Evolutionary conservation across 2,888 invertebrate species (phyloP), one percentile per base, ranked within the genome.

Genomic region (Pterostichus niger): DNA sequence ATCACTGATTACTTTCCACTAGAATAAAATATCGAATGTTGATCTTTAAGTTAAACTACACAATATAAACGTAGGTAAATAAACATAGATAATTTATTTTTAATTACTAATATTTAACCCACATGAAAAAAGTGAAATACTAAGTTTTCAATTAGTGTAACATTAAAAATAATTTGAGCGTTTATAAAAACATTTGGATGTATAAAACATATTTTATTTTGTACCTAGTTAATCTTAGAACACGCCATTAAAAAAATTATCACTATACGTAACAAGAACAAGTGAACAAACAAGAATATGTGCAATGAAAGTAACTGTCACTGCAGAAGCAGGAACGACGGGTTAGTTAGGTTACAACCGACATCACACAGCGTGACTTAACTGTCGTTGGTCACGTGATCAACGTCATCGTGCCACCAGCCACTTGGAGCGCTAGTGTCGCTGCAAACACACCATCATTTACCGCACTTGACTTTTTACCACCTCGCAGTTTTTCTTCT

Each of bases 1-100:
- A 64, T 64, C 64, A 35, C 7, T 40, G n/a, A 64, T 64, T 64
- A 64, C 64, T 64, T 64, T 64, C 64, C 64, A 64, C 35, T 64
- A 49, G 49, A 49, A 11, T 1, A 49, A 49, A n/a, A 49, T 49
- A 49, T 49, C 44, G 11, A 44, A 44, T 44, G 11, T 44, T 44
- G 11, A 44, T 44, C 49, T n/a, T 49, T 49, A n/a, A 46, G 13
- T 6, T 6, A n/a, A 49, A 49, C n/a, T 49, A 49, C 49, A n/a
- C 1, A 49, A 49, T 4, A 49, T 6, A 49, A 49, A 49, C 13
- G 24, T 24, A 24, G 24, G 2, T 24, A 24, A 3, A 11, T n/a
- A n/a, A n/a, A 49, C 5, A n/a, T n/a, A 46, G 46, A 6, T 46
- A 46, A 46, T 46, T 46, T 3, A 46, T 46, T 46, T 46, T 4